Evolutionary conservation across 92 coral and sea anemone genomes (phyloP).

Genomic region (Actinostola sp.): DNA sequence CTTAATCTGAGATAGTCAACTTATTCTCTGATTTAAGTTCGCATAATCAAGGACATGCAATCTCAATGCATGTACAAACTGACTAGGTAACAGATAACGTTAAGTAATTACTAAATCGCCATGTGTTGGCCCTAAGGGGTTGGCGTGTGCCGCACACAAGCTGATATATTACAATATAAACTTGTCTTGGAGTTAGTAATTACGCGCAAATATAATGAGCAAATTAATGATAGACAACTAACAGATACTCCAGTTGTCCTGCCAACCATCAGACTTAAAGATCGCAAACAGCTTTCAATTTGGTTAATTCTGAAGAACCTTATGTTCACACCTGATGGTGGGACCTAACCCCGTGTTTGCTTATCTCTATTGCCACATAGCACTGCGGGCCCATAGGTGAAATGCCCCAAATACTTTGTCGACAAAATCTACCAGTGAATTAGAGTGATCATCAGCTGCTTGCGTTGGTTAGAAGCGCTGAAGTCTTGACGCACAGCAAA

Average conservation of each 20-base stretch:
- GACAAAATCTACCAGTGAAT: constrained; percentile 17
- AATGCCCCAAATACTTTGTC: constrained; percentile 20
- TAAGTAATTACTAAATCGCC: not conserved
- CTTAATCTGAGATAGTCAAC: not conserved
- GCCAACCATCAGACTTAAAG: constrained; percentile 20
- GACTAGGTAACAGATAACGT: not conserved
- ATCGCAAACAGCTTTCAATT: constrained; percentile 27
- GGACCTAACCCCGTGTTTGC: constrained; percentile 34
- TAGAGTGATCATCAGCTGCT: constrained; percentile 11
- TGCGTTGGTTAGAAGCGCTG: constrained; percentile 9
- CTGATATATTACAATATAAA: constrained; percentile 11
- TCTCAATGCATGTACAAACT: too few relatives aligned
- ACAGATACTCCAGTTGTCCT: constrained; percentile 22
- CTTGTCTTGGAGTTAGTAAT: constrained; percentile 15
- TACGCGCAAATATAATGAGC: constrained; percentile 14
- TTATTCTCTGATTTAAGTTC: too few relatives aligned
- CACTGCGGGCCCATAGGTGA: constrained; percentile 16
- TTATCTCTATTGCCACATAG: constrained; percentile 36
- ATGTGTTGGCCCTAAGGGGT: constrained; percentile 36
- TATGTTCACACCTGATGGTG: constrained; percentile 40
- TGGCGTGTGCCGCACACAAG: constrained; percentile 32
- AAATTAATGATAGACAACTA: constrained; percentile 21
- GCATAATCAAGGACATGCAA: too few relatives aligned
- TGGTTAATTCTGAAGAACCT: constrained; percentile 33
- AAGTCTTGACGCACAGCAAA: constrained; percentile 2